Evolutionary conservation across 2,888 invertebrate species (phyloP), one percentile per base, ranked within the genome.

Genomic region (Tipula confusa): DNA sequence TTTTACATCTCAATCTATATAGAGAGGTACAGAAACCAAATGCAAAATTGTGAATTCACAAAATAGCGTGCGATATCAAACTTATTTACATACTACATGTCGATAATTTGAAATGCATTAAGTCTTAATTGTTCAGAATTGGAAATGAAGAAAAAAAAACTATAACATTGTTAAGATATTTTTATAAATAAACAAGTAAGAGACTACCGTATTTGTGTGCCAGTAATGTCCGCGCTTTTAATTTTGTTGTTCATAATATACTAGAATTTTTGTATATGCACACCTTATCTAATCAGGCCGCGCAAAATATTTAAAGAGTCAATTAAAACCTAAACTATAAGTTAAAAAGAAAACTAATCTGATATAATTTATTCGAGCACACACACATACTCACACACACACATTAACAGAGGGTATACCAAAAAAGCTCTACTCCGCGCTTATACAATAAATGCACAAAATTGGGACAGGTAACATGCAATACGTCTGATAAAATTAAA

Each of bases 81-180:
- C 84, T 84, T 83, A 84, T 84, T 84, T 84, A 83, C 84, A 84
- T 84, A 84, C 83, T 83, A 84, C 84, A 84, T 81, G 84, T 83
- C 83, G 82, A 79, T 84, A 79, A 84, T 84, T 84, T 83, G 84
- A 84, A 84, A 84, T 84, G 83, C 84, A 84, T 84, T 84, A 84
- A 84, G 84, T 84, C 84, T 84, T 84, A 84, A 84, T 84, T 84
- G 84, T 84, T 84, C 82, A 82, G 24, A 84, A 64, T 64, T 64
- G 64, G 64, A 64, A 24, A 64, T 43, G 24, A 18, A 64, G 36
- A 33, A 83, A 13, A 79, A 29, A 28, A 28, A 5, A n/a, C 7
- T 48, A 31, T 29, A 80, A 64, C 64, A 11, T 64, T 24, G 18
- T 64, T 64, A 64, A 64, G 9, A 24, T 64, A 24, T 64, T 64